phyloP scores from a whole-genome alignment of 2,888 invertebrate species.

The Punctoribates punctum region DNA sequence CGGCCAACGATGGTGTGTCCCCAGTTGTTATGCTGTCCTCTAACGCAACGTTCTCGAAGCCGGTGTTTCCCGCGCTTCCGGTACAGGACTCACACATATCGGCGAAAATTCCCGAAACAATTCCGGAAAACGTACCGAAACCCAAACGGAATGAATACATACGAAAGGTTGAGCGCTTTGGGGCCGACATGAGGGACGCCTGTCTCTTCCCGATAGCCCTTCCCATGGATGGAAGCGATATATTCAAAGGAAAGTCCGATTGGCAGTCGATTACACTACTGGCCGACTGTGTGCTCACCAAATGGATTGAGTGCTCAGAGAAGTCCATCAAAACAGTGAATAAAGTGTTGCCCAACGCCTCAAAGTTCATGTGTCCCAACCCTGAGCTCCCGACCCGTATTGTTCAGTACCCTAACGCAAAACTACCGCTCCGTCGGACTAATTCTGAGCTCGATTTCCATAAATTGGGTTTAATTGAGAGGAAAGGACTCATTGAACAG shows the following conservation, averaged over 20 bases:
- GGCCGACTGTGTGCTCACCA: constrained; percentile 38
- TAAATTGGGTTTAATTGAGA: neutral
- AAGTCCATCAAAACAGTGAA: neutral
- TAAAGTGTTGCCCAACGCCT: neutral
- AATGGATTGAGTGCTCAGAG: constrained; percentile 22
- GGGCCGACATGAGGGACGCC: constrained; percentile 31
- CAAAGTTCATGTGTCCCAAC: constrained; percentile 19
- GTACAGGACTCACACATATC: neutral
- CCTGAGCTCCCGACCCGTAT: constrained; percentile 25
- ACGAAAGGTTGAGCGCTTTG: constrained; percentile 33
- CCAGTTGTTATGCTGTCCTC: neutral
- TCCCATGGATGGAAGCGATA: constrained; percentile 42
- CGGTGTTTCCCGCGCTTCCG: neutral
- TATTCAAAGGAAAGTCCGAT: constrained; percentile 33
- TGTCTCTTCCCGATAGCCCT: constrained; percentile 41
- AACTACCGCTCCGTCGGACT: constrained; percentile 32
- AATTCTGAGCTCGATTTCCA: constrained; percentile 32
- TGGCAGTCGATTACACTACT: constrained; percentile 32
- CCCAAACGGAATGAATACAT: constrained; percentile 31
- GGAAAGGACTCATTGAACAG: neutral
- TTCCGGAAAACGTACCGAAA: neutral
- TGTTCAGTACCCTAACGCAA: constrained; percentile 11
- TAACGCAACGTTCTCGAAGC: neutral
- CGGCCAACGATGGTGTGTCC: neutral
- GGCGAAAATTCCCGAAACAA: neutral